Conservation (phyloP, 2,113 vertebrate genomes). For the Nibea coibor region DNA sequence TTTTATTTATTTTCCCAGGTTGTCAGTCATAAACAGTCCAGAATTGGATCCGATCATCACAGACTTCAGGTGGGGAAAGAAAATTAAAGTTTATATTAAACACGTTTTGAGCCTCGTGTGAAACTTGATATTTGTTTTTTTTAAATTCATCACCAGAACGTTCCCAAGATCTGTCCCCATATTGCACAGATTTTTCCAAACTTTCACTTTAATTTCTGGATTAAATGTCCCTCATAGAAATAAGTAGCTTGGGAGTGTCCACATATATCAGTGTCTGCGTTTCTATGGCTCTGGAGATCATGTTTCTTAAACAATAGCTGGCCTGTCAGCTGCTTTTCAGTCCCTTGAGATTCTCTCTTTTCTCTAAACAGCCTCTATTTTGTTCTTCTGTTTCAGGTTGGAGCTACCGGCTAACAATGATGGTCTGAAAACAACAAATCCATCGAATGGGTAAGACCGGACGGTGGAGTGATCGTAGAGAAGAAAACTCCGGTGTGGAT, state of each 20-base stretch:
- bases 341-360: conserved; percentile 47
- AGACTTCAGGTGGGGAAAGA: conserved; percentile 72
- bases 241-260: conserved; percentile 35
- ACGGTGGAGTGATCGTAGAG: background rate
- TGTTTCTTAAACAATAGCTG: conserved; percentile 68
- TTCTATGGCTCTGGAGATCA: conserved; percentile 62
- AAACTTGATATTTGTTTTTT: background rate
- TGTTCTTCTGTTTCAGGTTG: conserved; percentile 76
- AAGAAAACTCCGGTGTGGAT: background rate
- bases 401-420: conserved; percentile 68
- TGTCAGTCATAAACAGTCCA: conserved; percentile 75
- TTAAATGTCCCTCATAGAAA: background rate
- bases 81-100: too few species aligned
- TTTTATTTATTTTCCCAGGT: conserved; percentile 54
- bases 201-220: background rate
- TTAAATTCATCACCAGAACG: background rate
- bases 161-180: background rate
- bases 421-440: conserved; percentile 52
- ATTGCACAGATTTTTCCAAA: background rate
- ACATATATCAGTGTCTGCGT: conserved; percentile 23
- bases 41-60: conserved; percentile 78
- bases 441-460: conserved; percentile 70
- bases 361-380: conserved; percentile 54
- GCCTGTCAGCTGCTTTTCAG: conserved; percentile 51
- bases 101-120: background rate